phyloP scores from a whole-genome alignment of 2,113 vertebrate genomes.

The Dromaius novaehollandiae region DNA sequence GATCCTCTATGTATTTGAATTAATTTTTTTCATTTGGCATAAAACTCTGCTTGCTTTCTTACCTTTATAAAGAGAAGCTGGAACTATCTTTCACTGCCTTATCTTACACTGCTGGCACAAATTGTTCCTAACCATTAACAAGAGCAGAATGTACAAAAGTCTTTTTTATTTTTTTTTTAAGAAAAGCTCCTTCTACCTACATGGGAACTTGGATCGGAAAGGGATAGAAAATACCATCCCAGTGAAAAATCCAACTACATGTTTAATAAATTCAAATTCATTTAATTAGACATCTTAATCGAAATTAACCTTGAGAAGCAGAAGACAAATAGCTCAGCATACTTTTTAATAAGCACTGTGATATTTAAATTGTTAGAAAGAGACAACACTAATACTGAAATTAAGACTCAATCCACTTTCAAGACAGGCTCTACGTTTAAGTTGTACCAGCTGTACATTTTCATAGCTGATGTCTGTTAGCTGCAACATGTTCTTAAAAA shows the following conservation, averaged over 20 bases:
- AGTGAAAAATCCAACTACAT: not conserved
- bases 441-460: not conserved
- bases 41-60: not conserved
- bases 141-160: not conserved
- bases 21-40: not conserved
- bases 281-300: constrained; percentile 13
- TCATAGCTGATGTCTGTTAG: not conserved
- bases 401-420: not conserved
- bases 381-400: not conserved
- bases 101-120: not conserved
- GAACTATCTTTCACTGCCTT: constrained; percentile 1
- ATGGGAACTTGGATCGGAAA: not conserved
- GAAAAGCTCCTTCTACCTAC: not conserved
- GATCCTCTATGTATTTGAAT: not conserved
- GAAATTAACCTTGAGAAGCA: not conserved
- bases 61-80: not conserved
- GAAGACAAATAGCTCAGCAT: not conserved
- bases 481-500: not conserved
- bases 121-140: not conserved
- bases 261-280: not conserved
- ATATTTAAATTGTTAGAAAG: not conserved
- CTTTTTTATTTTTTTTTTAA: not conserved
- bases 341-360: not conserved
- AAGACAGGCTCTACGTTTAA: constrained; percentile 6
- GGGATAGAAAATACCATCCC: not conserved